phyloP scores from a whole-genome alignment of 2,888 invertebrate genomes.

The Epinotia ramella region DNA sequence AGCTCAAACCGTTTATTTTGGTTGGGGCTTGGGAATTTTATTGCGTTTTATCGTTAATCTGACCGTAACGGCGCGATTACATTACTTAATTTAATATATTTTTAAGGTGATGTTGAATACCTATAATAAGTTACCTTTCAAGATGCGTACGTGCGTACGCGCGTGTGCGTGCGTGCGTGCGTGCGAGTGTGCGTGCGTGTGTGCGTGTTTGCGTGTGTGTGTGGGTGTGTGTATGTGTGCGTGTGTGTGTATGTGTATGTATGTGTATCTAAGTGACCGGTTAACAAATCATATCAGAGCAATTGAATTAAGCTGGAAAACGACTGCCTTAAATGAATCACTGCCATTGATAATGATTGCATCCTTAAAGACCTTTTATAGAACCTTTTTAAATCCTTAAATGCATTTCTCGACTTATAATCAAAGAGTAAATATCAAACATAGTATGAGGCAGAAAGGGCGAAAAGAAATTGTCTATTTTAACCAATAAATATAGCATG shows the following conservation, averaged over 20 bases:
- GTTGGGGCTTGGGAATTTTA: conserved; percentile 14
- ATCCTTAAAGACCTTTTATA: neutral
- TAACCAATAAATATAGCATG: neutral
- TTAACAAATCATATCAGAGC: too few species aligned
- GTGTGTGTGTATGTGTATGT: too few species aligned
- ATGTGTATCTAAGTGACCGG: too few species aligned
- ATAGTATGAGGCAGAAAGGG: neutral
- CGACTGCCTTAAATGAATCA: too few species aligned
- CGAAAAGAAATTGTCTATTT: neutral
- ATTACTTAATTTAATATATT: neutral
- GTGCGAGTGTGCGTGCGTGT: neutral
- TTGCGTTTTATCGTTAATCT: conserved; percentile 21
- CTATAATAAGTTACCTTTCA: neutral
- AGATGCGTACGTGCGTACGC: too few species aligned
- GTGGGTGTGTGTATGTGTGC: too few species aligned
- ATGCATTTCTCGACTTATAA: neutral
- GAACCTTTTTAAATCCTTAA: too few species aligned
- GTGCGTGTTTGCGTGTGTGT: neutral
- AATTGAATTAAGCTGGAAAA: too few species aligned
- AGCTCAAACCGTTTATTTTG: conserved; percentile 19
- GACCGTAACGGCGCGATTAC: neutral
- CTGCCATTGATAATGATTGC: neutral
- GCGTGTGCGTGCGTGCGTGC: too few species aligned
- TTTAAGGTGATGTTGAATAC: too few species aligned
- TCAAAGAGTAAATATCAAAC: neutral